phyloP scores from a whole-genome alignment of 2,113 vertebrate genomes.

The Guaruba guarouba region DNA sequence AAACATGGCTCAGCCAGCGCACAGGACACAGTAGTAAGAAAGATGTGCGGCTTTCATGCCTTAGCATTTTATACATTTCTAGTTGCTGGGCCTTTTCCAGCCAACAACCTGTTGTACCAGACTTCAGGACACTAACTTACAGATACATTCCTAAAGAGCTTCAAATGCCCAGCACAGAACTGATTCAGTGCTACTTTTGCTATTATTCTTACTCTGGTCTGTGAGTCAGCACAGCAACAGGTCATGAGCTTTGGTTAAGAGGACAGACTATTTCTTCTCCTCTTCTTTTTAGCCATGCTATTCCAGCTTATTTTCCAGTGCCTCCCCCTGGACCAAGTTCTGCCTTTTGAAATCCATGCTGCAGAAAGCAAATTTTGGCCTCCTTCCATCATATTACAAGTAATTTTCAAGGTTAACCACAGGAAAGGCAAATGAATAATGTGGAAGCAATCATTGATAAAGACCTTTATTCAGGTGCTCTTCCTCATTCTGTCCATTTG shows the following conservation, averaged over 20 bases:
- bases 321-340: not conserved
- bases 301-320: not conserved
- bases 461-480: not conserved
- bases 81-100: not conserved
- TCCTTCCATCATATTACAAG: not conserved
- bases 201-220: not conserved
- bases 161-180: not conserved
- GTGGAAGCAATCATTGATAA: not conserved
- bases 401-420: slow-evolving; percentile 18
- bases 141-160: not conserved
- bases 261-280: not conserved
- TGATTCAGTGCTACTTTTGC: not conserved
- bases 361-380: not conserved
- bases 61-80: not conserved
- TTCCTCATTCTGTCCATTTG: not conserved
- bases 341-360: not conserved
- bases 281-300: not conserved
- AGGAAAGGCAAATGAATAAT: not conserved
- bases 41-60: not conserved
- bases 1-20: not conserved
- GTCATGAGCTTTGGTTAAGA: not conserved
- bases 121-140: not conserved
- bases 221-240: not conserved
- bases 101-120: not conserved
- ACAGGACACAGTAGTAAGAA: rapidly evolving